A percentile compares a stretch with the other conserved stretches of the same genome.
phyloP scores from a whole-genome alignment of 2,113 vertebrate species.

The Gallinago paraguaiae region DNA sequence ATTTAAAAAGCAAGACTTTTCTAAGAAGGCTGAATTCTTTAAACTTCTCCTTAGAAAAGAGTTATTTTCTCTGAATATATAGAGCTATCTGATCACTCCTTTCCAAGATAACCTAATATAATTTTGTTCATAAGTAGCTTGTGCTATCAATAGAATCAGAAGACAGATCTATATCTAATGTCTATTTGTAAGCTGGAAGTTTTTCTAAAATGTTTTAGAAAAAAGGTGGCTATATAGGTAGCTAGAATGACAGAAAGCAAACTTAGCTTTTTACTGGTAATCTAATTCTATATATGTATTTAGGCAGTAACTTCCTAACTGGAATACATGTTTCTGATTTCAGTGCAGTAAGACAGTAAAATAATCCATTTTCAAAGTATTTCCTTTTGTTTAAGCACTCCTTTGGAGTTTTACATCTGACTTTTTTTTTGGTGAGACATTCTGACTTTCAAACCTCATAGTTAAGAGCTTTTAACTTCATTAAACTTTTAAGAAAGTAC shows the following conservation, averaged over 20 bases:
- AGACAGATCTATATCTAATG: not conserved
- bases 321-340: not conserved
- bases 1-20: not conserved
- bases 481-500: not conserved
- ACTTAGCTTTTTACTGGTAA: not conserved
- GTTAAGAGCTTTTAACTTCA: not conserved
- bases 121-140: not conserved
- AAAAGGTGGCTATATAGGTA: not conserved
- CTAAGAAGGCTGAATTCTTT: not conserved
- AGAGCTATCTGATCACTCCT: not conserved
- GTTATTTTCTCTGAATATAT: not conserved
- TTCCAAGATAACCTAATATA: not conserved
- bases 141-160: not conserved
- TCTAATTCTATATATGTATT: not conserved
- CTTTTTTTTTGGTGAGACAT: not conserved
- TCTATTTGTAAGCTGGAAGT: not conserved
- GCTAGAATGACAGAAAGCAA: not conserved
- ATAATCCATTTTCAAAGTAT: not conserved
- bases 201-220: not conserved
- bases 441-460: not conserved
- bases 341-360: not conserved
- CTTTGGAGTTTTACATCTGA: not conserved
- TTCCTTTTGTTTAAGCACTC: not conserved
- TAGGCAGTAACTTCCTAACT: not conserved
- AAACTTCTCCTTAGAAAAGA: not conserved